Evolutionary conservation across 2,113 vertebrate genomes (phyloP).

Genomic region (Phylloscopus trochiloides): DNA sequence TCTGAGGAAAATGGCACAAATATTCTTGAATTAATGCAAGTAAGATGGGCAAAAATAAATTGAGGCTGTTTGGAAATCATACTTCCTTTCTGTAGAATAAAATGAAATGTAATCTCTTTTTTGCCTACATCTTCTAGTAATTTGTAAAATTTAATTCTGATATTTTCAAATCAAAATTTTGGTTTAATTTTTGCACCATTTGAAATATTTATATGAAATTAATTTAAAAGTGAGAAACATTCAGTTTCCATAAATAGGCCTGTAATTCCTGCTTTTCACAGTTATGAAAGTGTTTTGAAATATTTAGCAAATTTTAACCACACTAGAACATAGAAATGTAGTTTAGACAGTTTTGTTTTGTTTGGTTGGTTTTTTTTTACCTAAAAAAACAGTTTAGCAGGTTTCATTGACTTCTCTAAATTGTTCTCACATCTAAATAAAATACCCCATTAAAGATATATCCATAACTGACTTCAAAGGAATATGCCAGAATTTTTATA

Average conservation of each 20-base stretch:
- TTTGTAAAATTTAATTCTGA: not conserved
- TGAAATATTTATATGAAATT: not conserved
- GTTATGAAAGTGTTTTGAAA: not conserved
- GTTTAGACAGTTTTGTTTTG: no score
- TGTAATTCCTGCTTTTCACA: not conserved
- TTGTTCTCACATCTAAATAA: not conserved
- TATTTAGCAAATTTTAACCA: not conserved
- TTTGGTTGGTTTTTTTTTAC: not conserved
- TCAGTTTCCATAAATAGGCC: rapidly evolving
- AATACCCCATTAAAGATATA: not conserved
- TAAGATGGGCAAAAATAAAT: not conserved
- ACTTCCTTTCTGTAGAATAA: not conserved
- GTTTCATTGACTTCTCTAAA: not conserved
- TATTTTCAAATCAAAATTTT: not conserved
- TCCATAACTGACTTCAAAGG: not conserved
- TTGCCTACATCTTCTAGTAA: not conserved
- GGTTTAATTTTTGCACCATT: not conserved
- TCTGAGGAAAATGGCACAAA: not conserved
- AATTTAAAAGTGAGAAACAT: not conserved
- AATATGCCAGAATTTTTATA: not conserved
- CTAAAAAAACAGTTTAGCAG: not conserved
- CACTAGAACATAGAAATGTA: not conserved
- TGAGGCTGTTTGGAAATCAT: not conserved
- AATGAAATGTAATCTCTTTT: not conserved
- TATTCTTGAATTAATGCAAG: not conserved